Base-by-base conservation (phyloP, 1,140 invertebrate species). In the Diachasmimorpha longicaudata region DNA sequence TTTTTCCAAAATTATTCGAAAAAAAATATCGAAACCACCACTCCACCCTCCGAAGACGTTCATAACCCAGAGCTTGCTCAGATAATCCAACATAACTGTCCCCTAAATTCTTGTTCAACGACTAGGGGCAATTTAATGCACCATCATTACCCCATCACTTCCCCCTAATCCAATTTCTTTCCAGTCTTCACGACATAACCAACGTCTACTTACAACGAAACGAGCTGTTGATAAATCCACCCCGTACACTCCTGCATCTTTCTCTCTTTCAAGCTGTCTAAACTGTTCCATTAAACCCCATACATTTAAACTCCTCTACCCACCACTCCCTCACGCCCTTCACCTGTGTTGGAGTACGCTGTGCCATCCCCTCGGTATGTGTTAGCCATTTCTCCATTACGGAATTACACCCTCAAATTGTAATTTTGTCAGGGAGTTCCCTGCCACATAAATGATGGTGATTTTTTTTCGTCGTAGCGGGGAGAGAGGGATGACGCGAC, bases 331-430 rank as follows among this genome's bases (percentile, higher is more conserved):
- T 14, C 79, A 73, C 72, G 69, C 79, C 78, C 71, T 55, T 46
- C 44, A 3, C 44, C n/a, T 10, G 44, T 10, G 1, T 2, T 31
- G 31, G 31, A 42, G 39, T 11, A 52, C 14, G 19, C 58, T 1
- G 19, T 13, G 58, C 58, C 14, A 25, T 63, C 23, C 23, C 11
- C 83, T 80, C 79, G 86, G 85, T 87, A 87, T 87, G 86, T 86
- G 85, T 75, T 82, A 84, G 81, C 86, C 86, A 87, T 87, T 87
- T 87, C 86, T 87, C 85, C 79, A 78, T 72, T 44, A 58, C 82
- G 83, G 80, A 88, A 87, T 87, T 88, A 87, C 86, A 87, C 86
- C 83, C 82, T 86, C 83, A 84, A 88, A 88, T 88, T 87, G 85
- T 88, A 88, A 88, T 88, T 87, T 85, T 85, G 82, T 84, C 81